Evolutionary conservation across 2,113 vertebrate species (phyloP).

Genomic region (Octodon degus): DNA sequence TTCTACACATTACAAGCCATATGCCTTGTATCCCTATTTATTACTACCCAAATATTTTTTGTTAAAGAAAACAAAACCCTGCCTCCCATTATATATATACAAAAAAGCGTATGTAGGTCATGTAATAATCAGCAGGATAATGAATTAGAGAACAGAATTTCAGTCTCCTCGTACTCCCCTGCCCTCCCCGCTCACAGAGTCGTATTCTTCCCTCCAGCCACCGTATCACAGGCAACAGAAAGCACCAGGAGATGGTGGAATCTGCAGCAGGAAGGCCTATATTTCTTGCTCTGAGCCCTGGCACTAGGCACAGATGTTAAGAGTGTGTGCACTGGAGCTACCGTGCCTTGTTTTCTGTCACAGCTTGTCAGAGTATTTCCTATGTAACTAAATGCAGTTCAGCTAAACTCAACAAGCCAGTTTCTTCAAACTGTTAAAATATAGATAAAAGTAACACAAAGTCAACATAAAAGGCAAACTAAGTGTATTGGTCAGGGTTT

Average conservation of each 20-base stretch:
- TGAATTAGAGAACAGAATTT: not conserved
- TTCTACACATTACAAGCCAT: not conserved
- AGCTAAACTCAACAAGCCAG: constrained; percentile 14
- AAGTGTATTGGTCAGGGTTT: no score
- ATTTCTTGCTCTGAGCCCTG: not conserved
- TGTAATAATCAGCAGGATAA: not conserved
- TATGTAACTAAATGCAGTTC: constrained; percentile 23
- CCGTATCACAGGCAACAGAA: not conserved
- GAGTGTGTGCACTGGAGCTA: not conserved
- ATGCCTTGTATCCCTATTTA: not conserved
- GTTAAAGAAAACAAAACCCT: not conserved
- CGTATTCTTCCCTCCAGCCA: not conserved
- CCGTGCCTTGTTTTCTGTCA: constrained; percentile 15
- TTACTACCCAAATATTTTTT: not conserved
- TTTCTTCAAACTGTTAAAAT: constrained; percentile 47
- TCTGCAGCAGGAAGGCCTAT: not conserved
- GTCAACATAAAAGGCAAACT: not conserved
- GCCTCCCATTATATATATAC: not conserved
- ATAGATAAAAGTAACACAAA: constrained; percentile 40
- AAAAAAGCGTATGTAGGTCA: not conserved
- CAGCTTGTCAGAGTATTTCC: constrained; percentile 29
- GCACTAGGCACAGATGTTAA: not conserved
- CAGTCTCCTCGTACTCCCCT: not conserved
- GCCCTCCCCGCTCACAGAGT: not conserved
- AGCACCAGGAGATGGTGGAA: constrained; percentile 24